Percentiles rank a stretch among this genome's conserved stretches.
Evolutionary conservation across 2,113 vertebrate genomes (phyloP).

Genomic region (Rhynchomys soricoides): DNA sequence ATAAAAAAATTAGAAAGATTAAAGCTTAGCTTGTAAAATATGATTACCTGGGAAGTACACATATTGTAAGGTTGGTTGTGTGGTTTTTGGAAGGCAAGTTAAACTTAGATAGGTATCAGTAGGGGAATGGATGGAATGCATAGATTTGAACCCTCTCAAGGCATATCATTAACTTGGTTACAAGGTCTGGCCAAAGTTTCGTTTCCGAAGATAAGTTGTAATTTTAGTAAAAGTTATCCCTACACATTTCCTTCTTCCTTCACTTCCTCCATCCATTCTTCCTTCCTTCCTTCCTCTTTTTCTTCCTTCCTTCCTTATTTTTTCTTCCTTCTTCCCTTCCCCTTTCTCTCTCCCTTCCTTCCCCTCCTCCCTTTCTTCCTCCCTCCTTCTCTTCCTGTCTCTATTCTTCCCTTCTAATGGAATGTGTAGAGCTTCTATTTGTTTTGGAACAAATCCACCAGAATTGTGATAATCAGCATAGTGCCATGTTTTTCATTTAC

Average conservation of each 20-base stretch:
- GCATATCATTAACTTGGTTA: too few relatives aligned
- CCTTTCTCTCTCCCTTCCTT: accelerated
- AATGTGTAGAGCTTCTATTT: neutral
- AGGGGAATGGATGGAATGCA: too few relatives aligned
- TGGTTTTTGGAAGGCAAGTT: too few relatives aligned
- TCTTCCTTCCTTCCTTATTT: neutral
- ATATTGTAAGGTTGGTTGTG: too few relatives aligned
- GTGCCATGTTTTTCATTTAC: neutral
- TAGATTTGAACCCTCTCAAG: too few relatives aligned
- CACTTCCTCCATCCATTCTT: too few relatives aligned
- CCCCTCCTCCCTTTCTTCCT: neutral
- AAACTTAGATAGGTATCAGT: too few relatives aligned
- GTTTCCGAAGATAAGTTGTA: too few relatives aligned
- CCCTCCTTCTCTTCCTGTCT: neutral
- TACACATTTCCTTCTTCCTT: too few relatives aligned
- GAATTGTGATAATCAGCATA: neutral
- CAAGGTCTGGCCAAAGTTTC: too few relatives aligned
- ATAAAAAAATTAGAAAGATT: neutral
- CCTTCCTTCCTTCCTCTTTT: accelerated
- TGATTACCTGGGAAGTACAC: too few relatives aligned
- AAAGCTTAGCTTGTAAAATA: neutral
- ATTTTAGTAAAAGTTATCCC: too few relatives aligned
- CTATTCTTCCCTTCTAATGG: neutral
- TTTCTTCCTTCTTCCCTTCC: neutral
- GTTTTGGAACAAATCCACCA: neutral